Evolutionary conservation across 2,888 invertebrate genomes (phyloP).

Genomic region (Diarsia brunnea): DNA sequence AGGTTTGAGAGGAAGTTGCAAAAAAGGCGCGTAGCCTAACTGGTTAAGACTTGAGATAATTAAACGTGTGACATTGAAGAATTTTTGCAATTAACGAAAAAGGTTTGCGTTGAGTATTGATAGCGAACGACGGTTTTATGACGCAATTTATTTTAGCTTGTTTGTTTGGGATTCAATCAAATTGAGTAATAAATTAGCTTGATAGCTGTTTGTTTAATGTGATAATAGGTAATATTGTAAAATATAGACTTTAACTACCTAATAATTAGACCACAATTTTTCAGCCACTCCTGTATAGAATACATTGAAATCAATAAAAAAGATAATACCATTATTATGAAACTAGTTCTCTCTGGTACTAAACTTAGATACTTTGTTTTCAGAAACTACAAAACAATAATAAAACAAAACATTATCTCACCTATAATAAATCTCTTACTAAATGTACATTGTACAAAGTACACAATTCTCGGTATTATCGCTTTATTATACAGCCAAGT

Average conservation of each 20-base stretch:
- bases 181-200: neutral
- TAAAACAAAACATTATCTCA: conserved; percentile 24
- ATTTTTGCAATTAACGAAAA: conserved; percentile 50
- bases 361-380: neutral
- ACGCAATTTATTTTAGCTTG: conserved; percentile 17
- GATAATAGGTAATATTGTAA: neutral
- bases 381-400: conserved; percentile 14
- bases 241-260: too few species aligned
- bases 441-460: conserved; percentile 30
- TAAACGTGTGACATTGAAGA: conserved; percentile 65
- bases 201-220: neutral
- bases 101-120: conserved; percentile 13
- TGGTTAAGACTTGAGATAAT: conserved; percentile 58
- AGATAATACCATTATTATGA: neutral
- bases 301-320: neutral
- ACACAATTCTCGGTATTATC: conserved; percentile 46
- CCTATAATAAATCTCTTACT: conserved; percentile 38
- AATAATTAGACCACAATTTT: neutral
- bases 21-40: conserved; percentile 70
- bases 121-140: conserved; percentile 23
- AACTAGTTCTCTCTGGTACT: neutral
- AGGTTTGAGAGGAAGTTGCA: conserved; percentile 80
- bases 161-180: neutral
- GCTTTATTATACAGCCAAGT: conserved; percentile 54
- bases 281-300: neutral